phyloP scores from a whole-genome alignment of 2,113 vertebrate species.

The Chunga burmeisteri region DNA sequence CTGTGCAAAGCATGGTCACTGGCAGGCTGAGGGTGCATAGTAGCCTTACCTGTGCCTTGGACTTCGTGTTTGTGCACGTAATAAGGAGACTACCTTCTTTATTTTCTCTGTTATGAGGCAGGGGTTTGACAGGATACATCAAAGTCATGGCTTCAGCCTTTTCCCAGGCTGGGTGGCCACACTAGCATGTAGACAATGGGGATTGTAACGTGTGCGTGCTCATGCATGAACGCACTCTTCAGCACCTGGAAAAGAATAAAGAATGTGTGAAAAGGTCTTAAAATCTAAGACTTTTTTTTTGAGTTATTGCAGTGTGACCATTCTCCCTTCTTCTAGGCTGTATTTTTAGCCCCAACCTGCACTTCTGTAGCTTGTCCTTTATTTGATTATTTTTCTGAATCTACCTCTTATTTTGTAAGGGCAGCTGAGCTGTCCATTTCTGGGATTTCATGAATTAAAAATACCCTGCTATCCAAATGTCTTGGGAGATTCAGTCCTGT shows the following conservation, averaged over 20 bases:
- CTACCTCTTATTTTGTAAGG: not conserved
- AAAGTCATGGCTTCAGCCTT: not conserved
- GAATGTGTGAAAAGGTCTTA: not conserved
- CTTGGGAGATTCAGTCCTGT: not conserved
- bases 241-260: not conserved
- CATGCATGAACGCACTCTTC: not conserved
- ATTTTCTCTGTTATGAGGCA: not conserved
- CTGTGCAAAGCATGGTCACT: not conserved
- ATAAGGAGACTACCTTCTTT: not conserved
- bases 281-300: not conserved
- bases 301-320: not conserved
- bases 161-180: not conserved
- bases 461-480: not conserved
- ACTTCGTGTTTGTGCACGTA: not conserved
- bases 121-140: not conserved
- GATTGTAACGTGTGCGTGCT: not conserved
- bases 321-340: not conserved
- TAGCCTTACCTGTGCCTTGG: not conserved
- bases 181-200: not conserved
- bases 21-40: not conserved
- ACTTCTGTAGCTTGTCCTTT: not conserved
- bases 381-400: not conserved
- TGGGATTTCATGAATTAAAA: not conserved
- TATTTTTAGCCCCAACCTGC: not conserved
- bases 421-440: not conserved